Percentiles rank a stretch among this genome's conserved stretches.
These are phyloP conservation scores for Trachurus trachurus DNA, from an alignment of 2,797 vertebrate genomes.

Conservation along the genomic window DNA sequence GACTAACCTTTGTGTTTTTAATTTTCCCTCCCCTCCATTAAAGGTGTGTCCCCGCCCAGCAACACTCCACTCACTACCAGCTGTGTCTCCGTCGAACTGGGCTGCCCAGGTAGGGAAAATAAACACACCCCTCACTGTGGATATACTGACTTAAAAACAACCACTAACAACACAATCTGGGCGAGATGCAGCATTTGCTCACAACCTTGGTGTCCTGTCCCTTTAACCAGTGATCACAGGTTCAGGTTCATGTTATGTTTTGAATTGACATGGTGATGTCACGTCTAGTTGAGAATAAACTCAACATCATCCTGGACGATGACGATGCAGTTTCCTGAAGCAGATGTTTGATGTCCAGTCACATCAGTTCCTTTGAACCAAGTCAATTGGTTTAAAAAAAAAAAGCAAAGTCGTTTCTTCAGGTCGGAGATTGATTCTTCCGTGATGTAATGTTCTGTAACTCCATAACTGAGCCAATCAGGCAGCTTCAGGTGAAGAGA, in stretches of 20 bases:
- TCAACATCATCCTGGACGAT: not conserved
- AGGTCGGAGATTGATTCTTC: not conserved
- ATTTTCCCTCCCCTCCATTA: not conserved
- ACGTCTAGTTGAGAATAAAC: not conserved
- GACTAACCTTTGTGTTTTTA: constrained; percentile 28
- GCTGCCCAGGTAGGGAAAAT: constrained; percentile 73
- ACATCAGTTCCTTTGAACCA: not conserved
- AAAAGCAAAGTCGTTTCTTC: no score
- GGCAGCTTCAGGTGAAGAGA: not conserved
- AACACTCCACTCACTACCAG: constrained; percentile 47
- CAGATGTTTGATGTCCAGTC: no score
- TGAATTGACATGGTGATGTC: no score
- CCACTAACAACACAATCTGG: no score
- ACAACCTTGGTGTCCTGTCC: no score
- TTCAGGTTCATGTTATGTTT: not conserved
- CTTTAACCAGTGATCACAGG: not conserved
- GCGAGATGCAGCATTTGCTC: no score
- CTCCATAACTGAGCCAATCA: not conserved
- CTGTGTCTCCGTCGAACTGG: constrained; percentile 64
- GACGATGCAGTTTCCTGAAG: no score
- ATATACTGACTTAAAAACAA: not conserved
- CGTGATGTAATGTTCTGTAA: not conserved
- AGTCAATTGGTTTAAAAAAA: not conserved
- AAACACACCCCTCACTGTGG: constrained; percentile 5
- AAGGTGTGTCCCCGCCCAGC: constrained; percentile 61